Evolutionary conservation across 2,113 vertebrate genomes (phyloP), one percentile per base, ranked within the genome.

Genomic region (Thryonomys swinderianus): DNA sequence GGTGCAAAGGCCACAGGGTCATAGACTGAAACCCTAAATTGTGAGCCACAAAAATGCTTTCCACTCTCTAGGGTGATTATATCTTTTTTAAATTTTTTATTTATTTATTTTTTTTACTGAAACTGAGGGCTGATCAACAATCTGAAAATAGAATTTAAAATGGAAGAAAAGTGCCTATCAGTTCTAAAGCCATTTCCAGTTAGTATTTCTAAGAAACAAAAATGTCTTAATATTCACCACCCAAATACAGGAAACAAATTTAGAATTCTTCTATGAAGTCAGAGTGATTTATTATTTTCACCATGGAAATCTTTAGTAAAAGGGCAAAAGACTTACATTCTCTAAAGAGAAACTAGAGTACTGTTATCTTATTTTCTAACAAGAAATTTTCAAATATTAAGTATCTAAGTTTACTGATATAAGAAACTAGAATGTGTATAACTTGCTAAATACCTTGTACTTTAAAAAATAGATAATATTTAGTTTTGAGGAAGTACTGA

Each of bases 171-270:
- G 87, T 86, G 42, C 0, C 51, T 94, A 17, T 83, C 48, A 83
- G 90, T 82, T 92, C n/a, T 90, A 94, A 96, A 90, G 81, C 57
- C 85, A 82, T 87, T 90, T 92, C 16, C 90, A 64, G 27, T 45
- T 67, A 86, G 25, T 71, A 87, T 55, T 27, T 21, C 17, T 40
- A 6, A 1, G 23, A 73, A 91, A 79, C 80, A 93, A 81, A 81
- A 95, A 73, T 27, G 32, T 3, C 40, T 32, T 90, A 92, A 18
- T 81, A 82, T 37, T 67, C 30, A 86, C 67, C 57, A 76, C 93
- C 14, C 18, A 89, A 51, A 3, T 73, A 3, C 20, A 34, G 48
- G 78, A 80, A 7, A 90, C 53, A 86, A 48, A 61, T 55, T 40
- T 79, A 51, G 34, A 85, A 89, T 81, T 92, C 45, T 88, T 18